Conservation (phyloP, 23 tunicate species). For the Clavelina lepadiformis region DNA sequence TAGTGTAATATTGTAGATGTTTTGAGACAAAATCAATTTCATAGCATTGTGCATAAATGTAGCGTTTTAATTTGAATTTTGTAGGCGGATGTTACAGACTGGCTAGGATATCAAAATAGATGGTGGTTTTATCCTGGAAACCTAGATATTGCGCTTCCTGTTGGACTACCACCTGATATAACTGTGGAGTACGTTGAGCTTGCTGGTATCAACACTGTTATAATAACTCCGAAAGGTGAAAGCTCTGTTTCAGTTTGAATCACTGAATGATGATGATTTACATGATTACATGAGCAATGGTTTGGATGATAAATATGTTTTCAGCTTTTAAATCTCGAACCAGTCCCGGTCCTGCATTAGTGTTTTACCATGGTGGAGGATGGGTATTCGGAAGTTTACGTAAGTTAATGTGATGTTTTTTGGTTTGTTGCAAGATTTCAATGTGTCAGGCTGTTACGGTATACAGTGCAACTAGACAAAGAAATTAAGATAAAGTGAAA, state of each 20-base stretch:
- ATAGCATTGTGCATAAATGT: background rate
- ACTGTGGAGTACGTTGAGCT: conserved; percentile 15
- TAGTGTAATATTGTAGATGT: too few relatives aligned
- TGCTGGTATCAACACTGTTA: conserved; percentile 20
- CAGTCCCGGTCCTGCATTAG: conserved; percentile 57
- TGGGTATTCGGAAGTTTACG: conserved; percentile 57
- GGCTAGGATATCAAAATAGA: conserved; percentile 31
- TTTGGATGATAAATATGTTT: too few relatives aligned
- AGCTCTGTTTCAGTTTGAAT: too few relatives aligned
- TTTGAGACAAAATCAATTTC: background rate
- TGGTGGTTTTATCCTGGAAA: conserved; percentile 61
- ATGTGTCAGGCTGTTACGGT: too few relatives aligned
- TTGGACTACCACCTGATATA: conserved; percentile 11
- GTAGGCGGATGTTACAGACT: conserved; percentile 31
- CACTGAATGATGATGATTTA: too few relatives aligned
- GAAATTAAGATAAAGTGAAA: too few relatives aligned
- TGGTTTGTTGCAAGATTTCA: too few relatives aligned
- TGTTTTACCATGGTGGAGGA: conserved; percentile 80
- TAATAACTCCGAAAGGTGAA: conserved; percentile 53
- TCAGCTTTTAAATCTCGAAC: too few relatives aligned
- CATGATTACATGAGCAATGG: too few relatives aligned
- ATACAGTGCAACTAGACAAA: too few relatives aligned
- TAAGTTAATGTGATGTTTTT: conserved; percentile 8
- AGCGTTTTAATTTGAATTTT: background rate
- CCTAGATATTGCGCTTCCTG: conserved; percentile 5